Base-by-base conservation (phyloP, 2,113 vertebrate genomes). In the Periophthalmodon schlosseri region DNA sequence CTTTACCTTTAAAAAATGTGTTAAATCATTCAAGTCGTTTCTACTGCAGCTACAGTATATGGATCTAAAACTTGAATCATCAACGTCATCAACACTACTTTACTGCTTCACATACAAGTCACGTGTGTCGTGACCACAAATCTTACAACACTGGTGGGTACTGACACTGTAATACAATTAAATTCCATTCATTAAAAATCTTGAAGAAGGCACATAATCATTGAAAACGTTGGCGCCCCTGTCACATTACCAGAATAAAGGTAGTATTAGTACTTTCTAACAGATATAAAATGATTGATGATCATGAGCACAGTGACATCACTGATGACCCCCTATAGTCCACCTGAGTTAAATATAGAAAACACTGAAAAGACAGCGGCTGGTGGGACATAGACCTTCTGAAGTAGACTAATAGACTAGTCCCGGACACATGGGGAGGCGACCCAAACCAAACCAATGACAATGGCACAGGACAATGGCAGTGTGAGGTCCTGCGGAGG, bases 381-480 rank as follows among this genome's bases (percentile, higher is more conserved):
- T 15, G 72, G n/a, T 61, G 68, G 54, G 72, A 13, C 24, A 24
- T 72, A 56, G 76, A 61, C 78, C 75, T 66, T 21, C n/a, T 39
- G 52, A 67, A 39, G 28, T 70, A 54, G 69, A 77, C 46, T 57
- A 56, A 84, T 66, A 65, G 33, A 77, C 24, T 54, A 60, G 68
- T 77, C 47, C 39, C 12, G 63, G 18, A 79, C 68, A 69, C 39
- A 77, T 52, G 58, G 12, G 24, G 58, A 77, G 77, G 68, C 54
- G 73, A 76, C 65, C 70, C 65, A 70, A 68, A 80, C 18, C 69
- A 70, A 78, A 84, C 16, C 44, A 75, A 82, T 65, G 81, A 73
- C 63, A 84, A 80, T 71, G 84, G 70, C 33, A 21, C 80, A 87
- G 73, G 86, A 78, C 33, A 85, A 76, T 49, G 49, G 20, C 2